Conservation (phyloP, 2,113 vertebrate species). For the Sclerurus mexicanus region DNA sequence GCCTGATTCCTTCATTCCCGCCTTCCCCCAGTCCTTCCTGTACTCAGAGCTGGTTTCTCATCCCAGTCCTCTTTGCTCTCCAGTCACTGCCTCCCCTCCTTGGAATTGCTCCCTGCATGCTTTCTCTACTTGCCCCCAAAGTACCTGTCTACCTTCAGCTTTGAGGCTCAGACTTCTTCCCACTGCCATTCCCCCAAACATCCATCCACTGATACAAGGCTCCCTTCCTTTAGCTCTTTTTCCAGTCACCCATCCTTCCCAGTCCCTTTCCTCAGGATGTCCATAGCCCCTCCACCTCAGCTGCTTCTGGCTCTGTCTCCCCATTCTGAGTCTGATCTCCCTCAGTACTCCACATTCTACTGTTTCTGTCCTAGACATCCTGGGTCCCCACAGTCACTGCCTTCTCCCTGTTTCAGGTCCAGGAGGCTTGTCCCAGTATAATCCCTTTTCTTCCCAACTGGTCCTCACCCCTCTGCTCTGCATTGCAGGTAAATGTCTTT, state of each 20-base stretch:
- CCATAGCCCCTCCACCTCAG: not conserved
- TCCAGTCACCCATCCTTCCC: not conserved
- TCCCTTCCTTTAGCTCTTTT: not conserved
- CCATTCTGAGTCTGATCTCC: not conserved
- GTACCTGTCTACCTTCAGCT: not conserved
- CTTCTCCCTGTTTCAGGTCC: not conserved
- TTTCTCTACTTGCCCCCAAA: not conserved
- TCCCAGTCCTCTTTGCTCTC: not conserved
- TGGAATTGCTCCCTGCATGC: not conserved
- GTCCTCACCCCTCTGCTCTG: not conserved
- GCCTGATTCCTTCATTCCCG: not conserved
- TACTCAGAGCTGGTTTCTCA: not conserved
- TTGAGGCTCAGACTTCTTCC: not conserved
- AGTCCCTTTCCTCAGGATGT: not conserved
- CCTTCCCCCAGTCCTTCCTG: accelerated
- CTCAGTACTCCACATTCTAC: not conserved
- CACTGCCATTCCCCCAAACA: not conserved
- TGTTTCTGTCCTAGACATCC: not conserved
- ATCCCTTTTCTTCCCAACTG: not conserved
- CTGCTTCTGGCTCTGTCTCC: not conserved
- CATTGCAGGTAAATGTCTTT: not conserved
- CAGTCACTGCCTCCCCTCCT: not conserved
- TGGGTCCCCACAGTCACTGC: not conserved
- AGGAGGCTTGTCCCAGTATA: not conserved
- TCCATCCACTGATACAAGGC: not conserved